Base-by-base conservation (phyloP, 2,113 vertebrate species). In the Suncus etruscus region DNA sequence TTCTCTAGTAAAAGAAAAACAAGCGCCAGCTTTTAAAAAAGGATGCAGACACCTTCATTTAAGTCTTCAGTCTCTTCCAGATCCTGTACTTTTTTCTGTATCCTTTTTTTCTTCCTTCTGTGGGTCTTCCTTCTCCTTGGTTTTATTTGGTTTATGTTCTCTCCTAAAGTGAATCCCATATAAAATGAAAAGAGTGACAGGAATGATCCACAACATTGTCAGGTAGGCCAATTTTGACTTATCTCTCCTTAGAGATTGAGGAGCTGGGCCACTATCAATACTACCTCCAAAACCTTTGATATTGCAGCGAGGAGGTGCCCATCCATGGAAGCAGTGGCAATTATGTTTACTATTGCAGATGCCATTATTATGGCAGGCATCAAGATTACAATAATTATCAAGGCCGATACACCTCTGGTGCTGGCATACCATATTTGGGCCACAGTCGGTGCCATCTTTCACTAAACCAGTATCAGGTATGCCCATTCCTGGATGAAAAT, bases 331-430 rank as follows among this genome's bases (percentile, higher is more conserved):
- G 68, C 95, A 97, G 65, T 96, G 95, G n/a, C 95, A 96, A 2
- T 96, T 93, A 5, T 92, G 72, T 39, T 89, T 88, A 80, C 58
- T 95, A 47, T 96, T 96, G 74, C 96, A 94, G 63, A 91, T 3
- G 0, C 92, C 81, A 84, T 80, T 81, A 74, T 39, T 54, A 29
- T 79, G n/a, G 75, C 92, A 94, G 9, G 6, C 73, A 22, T 54
- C 0, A 2, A 77, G 31, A 1, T 89, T 50, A 25, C 96, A 97
- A 80, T 20, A 73, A 2, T 4, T 32, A 11, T 1, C 0, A 1
- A 75, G 48, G 11, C 0, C 32, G 29, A 74, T 61, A 87, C 94
- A 92, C 48, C 54, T 61, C 10, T 68, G 81, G 1, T 6, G 6
- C 16, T 83, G 15, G 63, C 92, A 94, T 6, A 94, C 89, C 83